These are phyloP conservation scores for Acrossocheilus fasciatus DNA, from an alignment of 2,797 vertebrate species.

Conservation along the genomic window DNA sequence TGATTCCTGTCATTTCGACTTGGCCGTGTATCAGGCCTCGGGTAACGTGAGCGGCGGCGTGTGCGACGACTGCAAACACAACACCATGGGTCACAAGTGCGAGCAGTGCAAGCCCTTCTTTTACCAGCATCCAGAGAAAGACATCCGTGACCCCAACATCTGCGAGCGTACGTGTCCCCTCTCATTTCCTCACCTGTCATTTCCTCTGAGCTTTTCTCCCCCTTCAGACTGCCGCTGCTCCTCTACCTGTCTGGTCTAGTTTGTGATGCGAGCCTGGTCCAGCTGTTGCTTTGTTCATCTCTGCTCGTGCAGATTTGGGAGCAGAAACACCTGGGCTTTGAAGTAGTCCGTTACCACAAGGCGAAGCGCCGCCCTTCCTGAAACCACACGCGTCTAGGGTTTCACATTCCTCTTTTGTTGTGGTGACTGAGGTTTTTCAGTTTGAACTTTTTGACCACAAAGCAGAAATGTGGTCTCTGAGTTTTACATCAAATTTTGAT, in stretches of 20 bases:
- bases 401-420: slow-evolving; percentile 51
- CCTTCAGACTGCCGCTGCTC: slow-evolving; percentile 17
- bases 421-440: slow-evolving; percentile 40
- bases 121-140: slow-evolving; percentile 91
- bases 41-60: slow-evolving; percentile 91
- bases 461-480: slow-evolving; percentile 8
- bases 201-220: slow-evolving; percentile 18
- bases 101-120: slow-evolving; percentile 94
- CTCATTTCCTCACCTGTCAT: slow-evolving; percentile 22
- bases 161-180: slow-evolving; percentile 86
- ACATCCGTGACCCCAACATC: slow-evolving; percentile 86
- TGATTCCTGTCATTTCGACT: slow-evolving; percentile 90
- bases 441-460: slow-evolving; percentile 32
- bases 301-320: slow-evolving; percentile 21
- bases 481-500: slow-evolving; percentile 15
- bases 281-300: slow-evolving; percentile 59
- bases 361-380: not conserved
- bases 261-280: slow-evolving; percentile 36
- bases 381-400: slow-evolving; percentile 34
- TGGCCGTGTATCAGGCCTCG: slow-evolving; percentile 86
- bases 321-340: slow-evolving; percentile 67
- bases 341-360: slow-evolving; percentile 53
- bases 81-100: slow-evolving; percentile 87
- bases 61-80: slow-evolving; percentile 90
- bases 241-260: slow-evolving; percentile 53